phyloP scores from a whole-genome alignment of 2,888 invertebrate species.

The Cheilosia vernalis region DNA sequence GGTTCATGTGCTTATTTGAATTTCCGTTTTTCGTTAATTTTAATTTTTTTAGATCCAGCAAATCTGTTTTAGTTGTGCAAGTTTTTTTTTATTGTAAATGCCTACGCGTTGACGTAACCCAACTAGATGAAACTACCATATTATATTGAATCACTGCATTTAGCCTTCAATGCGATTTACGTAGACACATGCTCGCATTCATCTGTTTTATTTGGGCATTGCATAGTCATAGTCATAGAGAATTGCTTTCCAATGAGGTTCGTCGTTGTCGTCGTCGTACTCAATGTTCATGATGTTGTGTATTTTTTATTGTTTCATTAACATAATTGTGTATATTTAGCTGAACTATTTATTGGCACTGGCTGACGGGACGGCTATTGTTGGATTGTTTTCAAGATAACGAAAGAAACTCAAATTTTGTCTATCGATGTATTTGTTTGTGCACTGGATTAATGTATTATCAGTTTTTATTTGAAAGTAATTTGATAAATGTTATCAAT shows the following conservation, averaged over 20 bases:
- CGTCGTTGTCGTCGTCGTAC: slow-evolving; percentile 5
- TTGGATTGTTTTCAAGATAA: slow-evolving; percentile 1
- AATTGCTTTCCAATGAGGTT: slow-evolving; percentile 37
- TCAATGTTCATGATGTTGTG: slow-evolving; percentile 10
- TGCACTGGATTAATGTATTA: slow-evolving; percentile 13
- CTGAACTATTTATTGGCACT: neutral
- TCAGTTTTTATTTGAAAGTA: slow-evolving; percentile 10
- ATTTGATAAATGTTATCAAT: slow-evolving; percentile 22
- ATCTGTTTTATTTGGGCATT: slow-evolving; percentile 24
- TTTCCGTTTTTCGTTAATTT: slow-evolving; percentile 27
- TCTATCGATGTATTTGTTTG: neutral
- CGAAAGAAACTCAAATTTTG: slow-evolving; percentile 1
- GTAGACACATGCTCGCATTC: slow-evolving; percentile 22
- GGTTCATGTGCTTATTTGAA: slow-evolving; percentile 23
- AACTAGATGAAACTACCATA: slow-evolving; percentile 20
- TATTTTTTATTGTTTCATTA: slow-evolving; percentile 20
- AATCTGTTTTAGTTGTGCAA: slow-evolving; percentile 32
- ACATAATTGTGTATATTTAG: slow-evolving; percentile 44
- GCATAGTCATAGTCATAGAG: neutral
- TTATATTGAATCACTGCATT: slow-evolving; percentile 64
- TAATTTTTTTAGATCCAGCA: slow-evolving; percentile 3
- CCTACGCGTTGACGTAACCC: slow-evolving; percentile 65
- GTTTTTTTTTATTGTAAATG: slow-evolving; percentile 20
- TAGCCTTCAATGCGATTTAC: slow-evolving; percentile 21
- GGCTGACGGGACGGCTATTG: slow-evolving; percentile 1